A percentile compares a stretch with the other conserved stretches of the same genome.
Conservation (phyloP, 2,888 invertebrate species). For the Zaprionus bogoriensis region DNA sequence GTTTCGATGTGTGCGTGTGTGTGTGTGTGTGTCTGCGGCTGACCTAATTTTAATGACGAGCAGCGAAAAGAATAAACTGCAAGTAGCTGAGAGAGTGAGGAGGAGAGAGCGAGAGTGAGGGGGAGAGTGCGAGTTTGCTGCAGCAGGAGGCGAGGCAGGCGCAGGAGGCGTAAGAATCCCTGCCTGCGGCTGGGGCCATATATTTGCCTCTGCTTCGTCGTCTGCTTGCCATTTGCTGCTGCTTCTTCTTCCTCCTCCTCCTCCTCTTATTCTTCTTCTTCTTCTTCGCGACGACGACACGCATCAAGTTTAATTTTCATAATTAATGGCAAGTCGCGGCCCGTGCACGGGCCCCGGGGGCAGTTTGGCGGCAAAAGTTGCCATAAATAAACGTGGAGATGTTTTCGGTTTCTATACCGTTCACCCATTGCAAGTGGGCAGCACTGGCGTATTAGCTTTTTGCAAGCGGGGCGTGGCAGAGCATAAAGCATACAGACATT, state of each 20-base stretch:
- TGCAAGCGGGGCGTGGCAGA: no score
- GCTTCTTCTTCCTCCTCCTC: neutral
- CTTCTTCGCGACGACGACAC: slow-evolving; percentile 53
- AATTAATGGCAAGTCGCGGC: slow-evolving; percentile 66
- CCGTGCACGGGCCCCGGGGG: slow-evolving; percentile 26
- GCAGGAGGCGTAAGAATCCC: slow-evolving; percentile 2
- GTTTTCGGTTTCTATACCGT: neutral
- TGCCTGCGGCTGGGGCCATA: slow-evolving; percentile 44
- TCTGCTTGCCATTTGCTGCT: no score
- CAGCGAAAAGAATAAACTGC: slow-evolving; percentile 35
- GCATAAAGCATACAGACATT: no score
- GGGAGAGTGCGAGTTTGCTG: slow-evolving; percentile 3
- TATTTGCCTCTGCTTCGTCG: slow-evolving; percentile 41
- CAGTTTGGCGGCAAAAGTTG: slow-evolving; percentile 31
- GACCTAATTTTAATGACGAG: slow-evolving; percentile 74
- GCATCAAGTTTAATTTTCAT: slow-evolving; percentile 74
- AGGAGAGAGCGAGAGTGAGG: neutral
- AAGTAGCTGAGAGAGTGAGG: neutral
- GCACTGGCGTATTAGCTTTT: no score
- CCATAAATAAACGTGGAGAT: slow-evolving; percentile 50
- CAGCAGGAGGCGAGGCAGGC: no score
- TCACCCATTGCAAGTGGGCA: no score
- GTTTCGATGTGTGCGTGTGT: slow-evolving; percentile 38
- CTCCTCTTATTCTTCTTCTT: neutral
- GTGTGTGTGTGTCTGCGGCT: slow-evolving; percentile 32